Evolutionary conservation across 2,797 vertebrate species (phyloP), one percentile per base, ranked within the genome.

Genomic region (Muscicapa striata): DNA sequence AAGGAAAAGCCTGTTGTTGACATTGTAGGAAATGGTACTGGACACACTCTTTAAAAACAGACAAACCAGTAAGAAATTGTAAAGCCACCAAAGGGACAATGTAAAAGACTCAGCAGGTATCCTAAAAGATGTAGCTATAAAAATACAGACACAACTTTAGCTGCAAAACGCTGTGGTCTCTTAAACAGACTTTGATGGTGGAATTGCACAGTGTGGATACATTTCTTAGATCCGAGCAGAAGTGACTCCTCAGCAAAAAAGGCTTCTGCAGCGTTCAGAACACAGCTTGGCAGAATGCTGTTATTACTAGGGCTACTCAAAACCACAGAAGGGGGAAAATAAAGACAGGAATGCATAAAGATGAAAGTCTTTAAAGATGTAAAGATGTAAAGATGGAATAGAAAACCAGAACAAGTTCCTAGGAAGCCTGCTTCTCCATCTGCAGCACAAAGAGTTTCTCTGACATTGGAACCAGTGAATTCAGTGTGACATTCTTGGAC

Each of bases 151-250:
- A 36, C 9, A 81, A 22, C 10, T 43, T 45, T 52, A 59, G 15
- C 3, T 66, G 14, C 2, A 2, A 32, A 51, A 3, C 4, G 41
- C 16, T 48, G 22, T 11, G 14, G 20, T n/a, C 30, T 58, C 84
- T 16, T 16, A 34, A 61, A 13, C 6, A 45, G 10, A 22, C 15
- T 54, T 54, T 12, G 36, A 30, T 34, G 18, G 51, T 29, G 5
- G 27, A 79, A 68, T 15, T 40, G 21, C 17, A 20, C 13, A 73
- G 8, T 7, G 36, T 0, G 3, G 59, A 40, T 5, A 7, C 13
- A n/a, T 73, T 66, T 29, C 66, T n/a, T 51, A 16, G 1, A 16
- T 3, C 3, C 0, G 0, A 76, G 59, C 21, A n/a, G 22, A 87
- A 77, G 1, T 2, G 6, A 41, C 16, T 46, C 13, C 55, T 11